These are phyloP conservation scores for Pedetes capensis DNA, from an alignment of 2,113 vertebrate genomes.

Conservation along the genomic window DNA sequence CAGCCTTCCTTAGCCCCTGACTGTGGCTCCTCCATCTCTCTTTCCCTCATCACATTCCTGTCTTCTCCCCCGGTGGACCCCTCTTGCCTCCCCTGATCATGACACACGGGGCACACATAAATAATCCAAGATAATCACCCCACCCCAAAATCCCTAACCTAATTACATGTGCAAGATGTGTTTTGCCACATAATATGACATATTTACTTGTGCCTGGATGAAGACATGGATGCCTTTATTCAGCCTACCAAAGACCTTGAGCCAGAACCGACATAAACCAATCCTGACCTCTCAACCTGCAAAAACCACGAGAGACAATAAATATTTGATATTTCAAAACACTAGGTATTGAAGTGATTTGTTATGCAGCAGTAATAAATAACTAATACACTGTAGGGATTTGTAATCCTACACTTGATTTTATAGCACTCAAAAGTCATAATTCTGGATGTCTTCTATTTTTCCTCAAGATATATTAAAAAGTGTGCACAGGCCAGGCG, in stretches of 20 bases:
- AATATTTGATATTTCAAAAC: neutral
- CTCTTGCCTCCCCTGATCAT: neutral
- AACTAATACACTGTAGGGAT: too few relatives aligned
- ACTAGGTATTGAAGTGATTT: neutral
- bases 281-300: neutral
- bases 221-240: neutral
- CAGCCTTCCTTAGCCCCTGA: neutral
- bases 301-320: neutral
- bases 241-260: neutral
- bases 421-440: neutral
- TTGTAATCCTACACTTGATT: neutral
- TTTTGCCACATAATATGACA: neutral
- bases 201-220: too few relatives aligned
- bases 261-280: neutral
- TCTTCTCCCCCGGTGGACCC: rapidly evolving
- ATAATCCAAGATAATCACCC: too few relatives aligned
- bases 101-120: neutral
- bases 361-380: too few relatives aligned
- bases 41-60: neutral
- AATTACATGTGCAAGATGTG: too few relatives aligned
- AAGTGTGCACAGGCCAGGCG: too few relatives aligned
- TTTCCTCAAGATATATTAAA: neutral
- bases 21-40: rapidly evolving
- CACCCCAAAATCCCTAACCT: too few relatives aligned
- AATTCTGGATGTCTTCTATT: neutral